Base-by-base conservation (phyloP, 1,140 invertebrate species). In the Drosophila trapezifrons region DNA sequence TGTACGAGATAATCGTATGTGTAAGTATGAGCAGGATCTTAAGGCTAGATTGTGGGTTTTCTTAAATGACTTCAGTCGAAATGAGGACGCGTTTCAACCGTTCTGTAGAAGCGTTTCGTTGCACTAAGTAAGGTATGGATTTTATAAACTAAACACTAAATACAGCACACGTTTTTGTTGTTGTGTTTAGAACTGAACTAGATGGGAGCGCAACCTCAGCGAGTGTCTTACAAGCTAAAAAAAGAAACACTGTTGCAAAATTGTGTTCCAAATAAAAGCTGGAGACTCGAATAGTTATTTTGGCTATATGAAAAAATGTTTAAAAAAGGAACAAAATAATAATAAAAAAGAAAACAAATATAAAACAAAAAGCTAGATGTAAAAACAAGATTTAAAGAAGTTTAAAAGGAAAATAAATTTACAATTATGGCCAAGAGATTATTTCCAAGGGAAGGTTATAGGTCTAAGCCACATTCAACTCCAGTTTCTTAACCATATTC, bases 131-230 rank as follows among this genome's bases (percentile, higher is more conserved):
- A 52, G 73, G 52, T 73, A 42, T 54, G 42, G 18, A 12, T 43
- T 35, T 13, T 15, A 18, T 18, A 12, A 69, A 69, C 62, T 78
- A 62, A 65, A 72, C 43, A 67, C 66, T 86, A 82, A 76, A 85
- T 78, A 85, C 78, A 85, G 78, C 82, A 81, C 78, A 78, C 59
- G 51, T 56, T 72, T 4, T 76, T 51, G 10, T 29, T 51, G 29
- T n/a, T 64, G 62, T 86, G 78, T 87, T 86, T 87, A 38, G 43
- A 87, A 86, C 82, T 86, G 83, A 86, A 86, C 82, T 86, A 86
- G 83, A 86, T 75, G 20, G 22, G 65, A 71, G 71, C 78, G 63
- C 57, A 58, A 78, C 47, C 52, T 47, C 42, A 27, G 55, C 57
- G 69, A 72, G 59, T 51, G 29, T 66, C 40, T 47, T 51, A 29